phyloP scores from a whole-genome alignment of 2,888 invertebrate species.

The Ophraella communa region DNA sequence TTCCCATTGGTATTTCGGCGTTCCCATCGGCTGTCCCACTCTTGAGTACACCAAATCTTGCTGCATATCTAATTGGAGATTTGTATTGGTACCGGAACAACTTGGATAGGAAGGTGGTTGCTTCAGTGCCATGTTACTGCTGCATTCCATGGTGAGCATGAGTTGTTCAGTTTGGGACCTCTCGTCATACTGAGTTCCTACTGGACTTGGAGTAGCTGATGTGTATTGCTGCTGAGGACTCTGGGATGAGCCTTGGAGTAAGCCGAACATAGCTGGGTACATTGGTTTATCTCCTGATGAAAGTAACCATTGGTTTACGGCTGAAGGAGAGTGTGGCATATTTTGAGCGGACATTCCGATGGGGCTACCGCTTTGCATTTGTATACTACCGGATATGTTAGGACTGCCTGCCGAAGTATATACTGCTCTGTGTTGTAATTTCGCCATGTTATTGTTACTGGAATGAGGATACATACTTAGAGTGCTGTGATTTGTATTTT shows the following conservation, averaged over 20 bases:
- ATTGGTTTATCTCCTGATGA: constrained; percentile 72
- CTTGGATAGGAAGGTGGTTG: constrained; percentile 70
- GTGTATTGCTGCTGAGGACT: constrained; percentile 66
- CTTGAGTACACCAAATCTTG: constrained; percentile 65
- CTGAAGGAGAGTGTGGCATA: constrained; percentile 64
- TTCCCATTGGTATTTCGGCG: constrained; percentile 74
- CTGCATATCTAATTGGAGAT: constrained; percentile 63
- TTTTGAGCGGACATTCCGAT: constrained; percentile 57
- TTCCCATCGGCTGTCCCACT: constrained; percentile 60
- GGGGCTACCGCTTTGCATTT: constrained; percentile 56
- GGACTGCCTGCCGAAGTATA: constrained; percentile 72
- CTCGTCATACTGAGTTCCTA: constrained; percentile 72
- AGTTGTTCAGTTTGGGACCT: constrained; percentile 66
- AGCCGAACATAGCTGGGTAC: constrained; percentile 69
- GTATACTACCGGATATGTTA: constrained; percentile 60
- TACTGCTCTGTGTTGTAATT: constrained; percentile 59
- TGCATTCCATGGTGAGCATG: constrained; percentile 68
- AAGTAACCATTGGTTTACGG: constrained; percentile 75
- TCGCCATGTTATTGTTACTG: constrained; percentile 54
- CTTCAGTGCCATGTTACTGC: constrained; percentile 64
- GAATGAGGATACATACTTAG: constrained; percentile 65
- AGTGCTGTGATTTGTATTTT: constrained; percentile 73
- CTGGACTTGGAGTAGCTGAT: constrained; percentile 62
- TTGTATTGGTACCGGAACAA: constrained; percentile 59
- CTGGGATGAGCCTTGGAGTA: constrained; percentile 65